Percentiles rank a stretch among this genome's conserved stretches.
Conservation (phyloP, 2,113 vertebrate genomes). For the Rhagologus leucostigma region DNA sequence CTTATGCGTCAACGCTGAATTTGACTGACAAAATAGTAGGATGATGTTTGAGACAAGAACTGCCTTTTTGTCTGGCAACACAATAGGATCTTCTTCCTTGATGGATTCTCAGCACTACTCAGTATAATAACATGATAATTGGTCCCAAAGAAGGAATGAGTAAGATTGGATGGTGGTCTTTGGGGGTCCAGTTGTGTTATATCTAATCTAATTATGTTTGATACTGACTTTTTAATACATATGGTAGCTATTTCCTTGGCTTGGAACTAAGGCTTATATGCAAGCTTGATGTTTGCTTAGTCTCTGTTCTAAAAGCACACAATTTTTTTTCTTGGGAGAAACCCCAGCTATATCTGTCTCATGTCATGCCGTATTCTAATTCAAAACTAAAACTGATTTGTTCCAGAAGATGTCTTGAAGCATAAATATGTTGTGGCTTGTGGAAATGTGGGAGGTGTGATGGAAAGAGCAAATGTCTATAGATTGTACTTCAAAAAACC, state of each 20-base stretch:
- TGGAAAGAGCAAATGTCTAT: constrained; percentile 56
- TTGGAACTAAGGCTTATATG: background rate
- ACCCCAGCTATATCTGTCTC: constrained; percentile 46
- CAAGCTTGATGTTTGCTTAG: constrained; percentile 11
- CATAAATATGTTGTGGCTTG: constrained; percentile 53
- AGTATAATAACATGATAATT: constrained; percentile 21
- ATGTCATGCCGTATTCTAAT: constrained; percentile 26
- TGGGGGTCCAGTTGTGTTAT: constrained; percentile 10
- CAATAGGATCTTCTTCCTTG: background rate
- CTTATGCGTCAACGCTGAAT: background rate
- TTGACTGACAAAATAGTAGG: background rate
- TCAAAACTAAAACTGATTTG: constrained; percentile 48
- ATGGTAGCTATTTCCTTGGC: constrained; percentile 43
- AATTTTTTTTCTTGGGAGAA: constrained; percentile 12
- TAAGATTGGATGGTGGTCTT: constrained; percentile 38
- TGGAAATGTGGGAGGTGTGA: constrained; percentile 60
- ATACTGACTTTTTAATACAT: constrained; percentile 50
- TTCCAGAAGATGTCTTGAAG: constrained; percentile 61
- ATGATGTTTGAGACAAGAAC: background rate
- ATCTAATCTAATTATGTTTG: constrained; percentile 41
- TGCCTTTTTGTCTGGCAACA: background rate
- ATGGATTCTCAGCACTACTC: background rate
- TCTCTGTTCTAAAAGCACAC: constrained; percentile 18
- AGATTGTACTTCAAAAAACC: constrained; percentile 41
- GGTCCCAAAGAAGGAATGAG: constrained; percentile 22